These are phyloP conservation scores for Lytechinus pictus DNA, from an alignment of 35 echinoderm and acorn worm species.

Conservation along the genomic window DNA sequence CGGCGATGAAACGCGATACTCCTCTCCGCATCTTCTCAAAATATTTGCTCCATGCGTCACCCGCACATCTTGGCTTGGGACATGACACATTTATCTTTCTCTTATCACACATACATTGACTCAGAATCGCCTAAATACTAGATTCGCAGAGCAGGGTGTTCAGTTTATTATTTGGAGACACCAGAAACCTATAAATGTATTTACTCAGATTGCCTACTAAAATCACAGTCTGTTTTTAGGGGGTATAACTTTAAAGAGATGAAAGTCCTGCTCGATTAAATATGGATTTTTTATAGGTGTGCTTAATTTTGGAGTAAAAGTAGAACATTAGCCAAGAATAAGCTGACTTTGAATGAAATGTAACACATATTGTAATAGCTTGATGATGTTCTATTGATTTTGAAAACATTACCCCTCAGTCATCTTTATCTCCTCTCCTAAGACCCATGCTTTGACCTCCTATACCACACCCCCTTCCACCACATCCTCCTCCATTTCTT, in stretches of 20 bases:
- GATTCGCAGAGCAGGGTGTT: neutral
- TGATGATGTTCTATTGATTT: neutral
- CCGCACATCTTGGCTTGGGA: neutral
- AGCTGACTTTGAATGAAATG: neutral
- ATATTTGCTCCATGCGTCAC: constrained; percentile 42
- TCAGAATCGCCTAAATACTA: neutral
- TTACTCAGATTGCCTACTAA: constrained; percentile 7
- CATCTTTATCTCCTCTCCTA: neutral
- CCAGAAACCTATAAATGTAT: neutral
- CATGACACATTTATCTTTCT: neutral
- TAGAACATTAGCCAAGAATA: neutral
- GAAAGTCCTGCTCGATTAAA: neutral
- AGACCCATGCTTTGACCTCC: neutral
- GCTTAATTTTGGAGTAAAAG: neutral
- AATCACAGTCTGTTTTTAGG: neutral
- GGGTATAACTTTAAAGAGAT: neutral
- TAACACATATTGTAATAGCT: neutral
- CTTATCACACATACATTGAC: constrained; percentile 22
- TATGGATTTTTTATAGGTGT: neutral
- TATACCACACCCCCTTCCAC: neutral
- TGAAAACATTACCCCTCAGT: neutral
- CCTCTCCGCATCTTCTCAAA: neutral
- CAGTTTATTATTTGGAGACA: neutral
- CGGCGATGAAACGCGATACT: neutral
- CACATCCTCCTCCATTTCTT: neutral